Percentiles rank a stretch among this genome's conserved stretches.
These are phyloP conservation scores for Drosophila melanosoma DNA, from an alignment of 2,888 invertebrate species.

Conservation along the genomic window DNA sequence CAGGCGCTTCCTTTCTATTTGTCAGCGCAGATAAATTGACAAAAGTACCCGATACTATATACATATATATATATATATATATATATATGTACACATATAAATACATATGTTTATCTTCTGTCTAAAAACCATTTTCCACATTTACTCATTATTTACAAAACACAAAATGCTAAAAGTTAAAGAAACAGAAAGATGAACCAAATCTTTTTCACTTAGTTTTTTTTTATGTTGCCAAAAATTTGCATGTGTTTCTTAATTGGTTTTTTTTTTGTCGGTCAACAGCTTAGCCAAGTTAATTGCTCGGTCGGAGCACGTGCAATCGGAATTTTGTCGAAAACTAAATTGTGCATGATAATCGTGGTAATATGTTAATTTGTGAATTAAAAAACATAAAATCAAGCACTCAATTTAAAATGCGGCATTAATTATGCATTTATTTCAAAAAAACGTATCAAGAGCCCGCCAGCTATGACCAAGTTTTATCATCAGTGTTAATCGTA, in stretches of 20 bases:
- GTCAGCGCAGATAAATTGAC: constrained; percentile 37
- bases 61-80: constrained; percentile 7
- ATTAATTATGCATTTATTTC: constrained; percentile 76
- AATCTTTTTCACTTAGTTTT: background rate
- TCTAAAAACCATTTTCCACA: constrained; percentile 16
- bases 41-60: constrained; percentile 11
- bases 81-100: constrained; percentile 2
- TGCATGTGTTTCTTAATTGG: background rate
- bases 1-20: constrained; percentile 53
- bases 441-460: constrained; percentile 57
- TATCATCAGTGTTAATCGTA: constrained; percentile 25
- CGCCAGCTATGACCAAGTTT: constrained; percentile 68
- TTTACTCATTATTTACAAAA: constrained; percentile 29
- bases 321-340: constrained; percentile 8
- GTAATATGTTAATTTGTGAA: constrained; percentile 52
- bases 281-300: constrained; percentile 6
- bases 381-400: constrained; percentile 12
- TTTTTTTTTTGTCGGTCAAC: background rate
- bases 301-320: constrained; percentile 30
- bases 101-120: constrained; percentile 20
- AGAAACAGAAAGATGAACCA: background rate
- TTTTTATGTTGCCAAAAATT: background rate
- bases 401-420: constrained; percentile 34
- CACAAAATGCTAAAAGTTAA: background rate
- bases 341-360: constrained; percentile 44